Percentiles rank a stretch among this genome's conserved stretches.
Conservation (phyloP, 2,888 invertebrate species). For the Agrotis puta region DNA sequence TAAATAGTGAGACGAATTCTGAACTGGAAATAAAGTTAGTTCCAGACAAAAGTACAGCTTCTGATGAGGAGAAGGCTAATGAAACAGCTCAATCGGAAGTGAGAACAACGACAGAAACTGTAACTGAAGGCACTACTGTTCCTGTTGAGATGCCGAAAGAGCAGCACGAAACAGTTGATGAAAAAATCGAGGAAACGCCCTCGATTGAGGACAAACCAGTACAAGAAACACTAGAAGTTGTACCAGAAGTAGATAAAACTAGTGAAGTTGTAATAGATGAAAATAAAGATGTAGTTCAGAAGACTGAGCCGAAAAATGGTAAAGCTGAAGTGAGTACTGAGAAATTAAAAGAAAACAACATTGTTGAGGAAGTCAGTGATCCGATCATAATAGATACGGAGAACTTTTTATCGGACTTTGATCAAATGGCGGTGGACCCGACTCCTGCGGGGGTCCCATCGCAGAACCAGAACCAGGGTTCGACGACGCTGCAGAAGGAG, state of each 20-base stretch:
- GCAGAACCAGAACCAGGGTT: conserved; percentile 80
- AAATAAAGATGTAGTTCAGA: conserved; percentile 73
- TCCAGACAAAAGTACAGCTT: conserved; percentile 79
- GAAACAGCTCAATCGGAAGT: conserved; percentile 79
- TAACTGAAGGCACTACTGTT: conserved; percentile 71
- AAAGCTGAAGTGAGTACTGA: conserved; percentile 76
- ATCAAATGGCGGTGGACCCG: conserved; percentile 87
- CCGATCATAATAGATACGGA: conserved; percentile 86
- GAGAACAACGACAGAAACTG: conserved; percentile 73
- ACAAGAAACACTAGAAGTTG: conserved; percentile 72
- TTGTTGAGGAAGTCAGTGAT: conserved; percentile 79
- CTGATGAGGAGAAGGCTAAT: conserved; percentile 79
- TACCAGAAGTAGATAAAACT: conserved; percentile 73
- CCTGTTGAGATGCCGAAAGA: conserved; percentile 79
- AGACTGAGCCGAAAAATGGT: conserved; percentile 77
- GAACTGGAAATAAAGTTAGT: conserved; percentile 82
- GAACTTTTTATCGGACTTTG: conserved; percentile 89
- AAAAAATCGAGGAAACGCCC: conserved; percentile 75
- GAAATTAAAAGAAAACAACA: conserved; percentile 78
- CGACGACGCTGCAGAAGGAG: conserved; percentile 93
- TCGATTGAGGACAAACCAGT: conserved; percentile 74
- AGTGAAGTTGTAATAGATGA: conserved; percentile 74
- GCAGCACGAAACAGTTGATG: conserved; percentile 73
- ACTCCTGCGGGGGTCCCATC: conserved; percentile 80
- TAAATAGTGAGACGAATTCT: conserved; percentile 79